Evolutionary conservation across 1,140 invertebrate species (phyloP).

Genomic region (Pectinophora gossypiella): DNA sequence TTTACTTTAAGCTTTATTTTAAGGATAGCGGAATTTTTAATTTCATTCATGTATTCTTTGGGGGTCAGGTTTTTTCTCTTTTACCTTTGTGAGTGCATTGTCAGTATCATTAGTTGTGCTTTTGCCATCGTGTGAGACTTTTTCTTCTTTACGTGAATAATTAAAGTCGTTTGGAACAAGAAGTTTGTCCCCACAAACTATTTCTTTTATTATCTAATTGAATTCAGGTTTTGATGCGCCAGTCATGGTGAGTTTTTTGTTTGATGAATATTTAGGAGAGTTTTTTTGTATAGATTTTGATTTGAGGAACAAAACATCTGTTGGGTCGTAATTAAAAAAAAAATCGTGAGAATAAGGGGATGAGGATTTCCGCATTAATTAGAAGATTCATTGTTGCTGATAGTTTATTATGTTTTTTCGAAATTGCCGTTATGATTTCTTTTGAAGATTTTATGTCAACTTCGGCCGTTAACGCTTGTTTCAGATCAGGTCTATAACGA

Average conservation of each 20-base stretch:
- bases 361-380: constrained; percentile 52
- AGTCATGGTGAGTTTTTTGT: constrained; percentile 61
- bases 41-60: constrained; percentile 53
- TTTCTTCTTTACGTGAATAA: constrained; percentile 45
- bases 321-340: constrained; percentile 64
- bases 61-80: constrained; percentile 64
- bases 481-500: not conserved
- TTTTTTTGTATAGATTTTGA: constrained; percentile 40
- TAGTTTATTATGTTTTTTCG: constrained; percentile 6
- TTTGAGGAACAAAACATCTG: constrained; percentile 60
- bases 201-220: constrained; percentile 69
- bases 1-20: constrained; percentile 69
- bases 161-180: constrained; percentile 54
- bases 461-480: constrained; percentile 2
- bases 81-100: constrained; percentile 37
- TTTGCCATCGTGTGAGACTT: constrained; percentile 58
- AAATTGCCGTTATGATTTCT: not conserved
- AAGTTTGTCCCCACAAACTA: constrained; percentile 49
- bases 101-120: constrained; percentile 61
- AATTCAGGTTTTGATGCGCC: constrained; percentile 66
- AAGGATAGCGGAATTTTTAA: constrained; percentile 60
- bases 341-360: constrained; percentile 63
- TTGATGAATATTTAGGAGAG: constrained; percentile 59
- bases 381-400: constrained; percentile 21
- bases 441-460: not conserved